Base-by-base conservation (phyloP, 2,113 vertebrate genomes). In the Campylomormyrus numenius region DNA sequence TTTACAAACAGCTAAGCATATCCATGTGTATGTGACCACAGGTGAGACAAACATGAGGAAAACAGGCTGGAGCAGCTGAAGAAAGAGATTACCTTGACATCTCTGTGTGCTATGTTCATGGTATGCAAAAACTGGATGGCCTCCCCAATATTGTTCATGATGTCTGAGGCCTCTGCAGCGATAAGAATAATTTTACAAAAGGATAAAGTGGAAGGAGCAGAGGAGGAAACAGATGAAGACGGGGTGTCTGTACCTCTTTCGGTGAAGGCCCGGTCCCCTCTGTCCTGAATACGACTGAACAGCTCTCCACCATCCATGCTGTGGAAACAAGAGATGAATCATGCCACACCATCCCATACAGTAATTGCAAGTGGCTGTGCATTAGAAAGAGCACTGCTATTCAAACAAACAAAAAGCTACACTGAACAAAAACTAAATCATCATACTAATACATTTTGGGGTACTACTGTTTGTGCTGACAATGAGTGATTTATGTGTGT, bases 231-330 rank as follows among this genome's bases (percentile, higher is more conserved):
- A 13, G 5, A 87, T 35, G 5, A 48, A 21, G 42, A 35, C 1
- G 87, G 53, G 21, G 27, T 42, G 19, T 39, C 2, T 3, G 6
- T 94, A 98, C 98, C 98, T 97, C 98, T 96, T 90, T 99, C 98
- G 1, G 98, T 99, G 95, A 99, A 99, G 1, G 98, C 98, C 91
- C 99, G 98, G 95, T 99, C 98, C 92, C 98, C 98, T 93, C 98
- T 93, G 95, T 99, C 98, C 93, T 99, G 98, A 88, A 99, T 99
- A 8, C 98, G 95, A 95, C 97, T 99, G 87, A 99, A 99, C 90
- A 99, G 97, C 90, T 99, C 98, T 24, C 98, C 98, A 0, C 98
- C 98, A 0, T 99, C 98, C 97, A 99, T 95, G 93, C 98, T 99
- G 94, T 24, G 95, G 95, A 49, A 91, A 92, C 50, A 13, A 70